Percentiles rank a stretch among this genome's conserved stretches.
Conservation (phyloP, 2,113 vertebrate species). For the Apistogramma diplotaenia region DNA sequence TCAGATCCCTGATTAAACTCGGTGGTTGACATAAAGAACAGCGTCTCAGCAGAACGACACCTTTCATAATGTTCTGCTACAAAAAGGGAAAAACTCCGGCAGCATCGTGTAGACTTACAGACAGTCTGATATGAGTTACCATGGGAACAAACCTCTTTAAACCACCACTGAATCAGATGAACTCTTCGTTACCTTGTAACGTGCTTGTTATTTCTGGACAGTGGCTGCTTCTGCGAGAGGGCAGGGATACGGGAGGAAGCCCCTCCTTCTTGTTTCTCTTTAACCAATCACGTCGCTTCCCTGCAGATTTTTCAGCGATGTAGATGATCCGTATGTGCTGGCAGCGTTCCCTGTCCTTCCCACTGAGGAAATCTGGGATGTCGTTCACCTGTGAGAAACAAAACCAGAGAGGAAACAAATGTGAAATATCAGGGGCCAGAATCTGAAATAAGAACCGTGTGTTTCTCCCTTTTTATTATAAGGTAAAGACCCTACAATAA, state of each 20-base stretch:
- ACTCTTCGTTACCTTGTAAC: constrained; percentile 13
- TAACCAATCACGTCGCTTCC: constrained; percentile 28
- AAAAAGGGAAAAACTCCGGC: not conserved
- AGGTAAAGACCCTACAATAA: no score
- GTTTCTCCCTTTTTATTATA: no score
- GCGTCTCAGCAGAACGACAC: no score
- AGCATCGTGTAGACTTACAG: no score
- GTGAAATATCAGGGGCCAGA: not conserved
- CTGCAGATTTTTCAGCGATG: constrained; percentile 31
- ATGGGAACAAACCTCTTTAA: not conserved
- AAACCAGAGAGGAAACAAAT: not conserved
- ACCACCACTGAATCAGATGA: not conserved
- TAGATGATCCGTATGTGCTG: constrained; percentile 71
- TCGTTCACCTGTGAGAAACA: constrained; percentile 67
- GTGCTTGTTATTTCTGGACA: not conserved
- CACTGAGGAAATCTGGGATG: constrained; percentile 73
- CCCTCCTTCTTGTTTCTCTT: not conserved
- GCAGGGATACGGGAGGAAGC: not conserved
- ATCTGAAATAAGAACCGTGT: not conserved
- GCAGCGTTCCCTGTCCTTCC: constrained; percentile 61
- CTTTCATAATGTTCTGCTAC: not conserved
- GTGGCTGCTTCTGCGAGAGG: constrained; percentile 18
- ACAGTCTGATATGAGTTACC: no score
- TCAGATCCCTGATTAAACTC: not conserved
- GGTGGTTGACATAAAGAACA: not conserved